Percentiles rank a stretch among this genome's conserved stretches.
phyloP scores from a whole-genome alignment of 2,888 invertebrate genomes.

The Ashinkailepas kermadecensis region DNA sequence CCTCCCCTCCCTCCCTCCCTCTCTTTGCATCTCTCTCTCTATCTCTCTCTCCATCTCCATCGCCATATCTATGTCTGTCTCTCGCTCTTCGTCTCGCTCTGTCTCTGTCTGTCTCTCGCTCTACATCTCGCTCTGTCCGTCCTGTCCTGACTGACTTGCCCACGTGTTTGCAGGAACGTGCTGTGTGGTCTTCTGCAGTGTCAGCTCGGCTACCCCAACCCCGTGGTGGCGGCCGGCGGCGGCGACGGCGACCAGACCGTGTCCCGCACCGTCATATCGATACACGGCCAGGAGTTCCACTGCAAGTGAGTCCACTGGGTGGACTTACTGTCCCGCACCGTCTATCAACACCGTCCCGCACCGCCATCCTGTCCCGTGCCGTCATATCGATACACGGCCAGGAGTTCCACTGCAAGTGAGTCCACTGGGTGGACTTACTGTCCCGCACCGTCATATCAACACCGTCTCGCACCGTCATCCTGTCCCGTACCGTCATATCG shows the following conservation, averaged over 20 bases:
- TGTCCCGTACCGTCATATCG: slow-evolving; percentile 66
- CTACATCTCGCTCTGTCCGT: slow-evolving; percentile 22
- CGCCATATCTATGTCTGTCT: slow-evolving; percentile 15
- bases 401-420: too few species aligned
- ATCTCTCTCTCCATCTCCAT: background rate
- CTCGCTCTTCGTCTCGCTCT: slow-evolving; percentile 3
- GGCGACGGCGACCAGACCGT: slow-evolving; percentile 43
- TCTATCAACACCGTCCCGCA: too few species aligned
- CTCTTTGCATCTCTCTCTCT: background rate
- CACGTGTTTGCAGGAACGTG: slow-evolving; percentile 60
- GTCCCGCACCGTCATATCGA: slow-evolving; percentile 69
- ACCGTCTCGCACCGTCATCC: too few species aligned
- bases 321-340: too few species aligned
- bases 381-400: too few species aligned
- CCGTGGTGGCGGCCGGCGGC: slow-evolving; percentile 61
- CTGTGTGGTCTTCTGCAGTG: slow-evolving; percentile 94
- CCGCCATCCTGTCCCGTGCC: too few species aligned
- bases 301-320: slow-evolving; percentile 75
- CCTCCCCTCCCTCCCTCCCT: too few species aligned
- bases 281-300: slow-evolving; percentile 79
- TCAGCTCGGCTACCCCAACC: slow-evolving; percentile 73
- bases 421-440: too few species aligned
- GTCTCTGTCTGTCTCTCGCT: slow-evolving; percentile 24
- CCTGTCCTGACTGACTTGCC: slow-evolving; percentile 10
- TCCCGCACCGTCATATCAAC: too few species aligned